These are phyloP conservation scores for Taxidea taxus DNA, from an alignment of 2,113 vertebrate species.

Conservation along the genomic window DNA sequence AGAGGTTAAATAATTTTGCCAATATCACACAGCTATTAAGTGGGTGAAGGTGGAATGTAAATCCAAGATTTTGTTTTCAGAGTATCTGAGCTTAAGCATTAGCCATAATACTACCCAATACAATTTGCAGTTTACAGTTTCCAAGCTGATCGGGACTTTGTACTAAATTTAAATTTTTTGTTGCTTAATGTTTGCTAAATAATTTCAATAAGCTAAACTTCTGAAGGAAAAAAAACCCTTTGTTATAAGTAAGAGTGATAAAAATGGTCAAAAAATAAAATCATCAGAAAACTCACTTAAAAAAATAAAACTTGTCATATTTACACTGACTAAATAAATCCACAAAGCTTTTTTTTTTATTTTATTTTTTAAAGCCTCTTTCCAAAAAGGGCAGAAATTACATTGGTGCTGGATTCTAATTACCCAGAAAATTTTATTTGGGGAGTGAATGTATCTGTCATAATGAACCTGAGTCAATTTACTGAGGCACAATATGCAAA, in stretches of 20 bases:
- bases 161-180: constrained; percentile 9
- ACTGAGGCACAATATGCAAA: not conserved
- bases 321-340: not conserved
- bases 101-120: not conserved
- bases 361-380: not conserved
- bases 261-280: constrained; percentile 19
- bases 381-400: not conserved
- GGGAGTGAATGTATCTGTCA: not conserved
- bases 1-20: not conserved
- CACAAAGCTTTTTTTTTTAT: not conserved
- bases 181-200: not conserved
- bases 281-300: not conserved
- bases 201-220: not conserved
- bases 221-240: not conserved
- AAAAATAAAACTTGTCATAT: not conserved
- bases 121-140: not conserved
- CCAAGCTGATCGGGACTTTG: not conserved
- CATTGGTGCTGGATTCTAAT: not conserved
- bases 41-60: not conserved
- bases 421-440: not conserved
- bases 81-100: not conserved
- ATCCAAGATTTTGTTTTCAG: not conserved
- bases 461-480: not conserved
- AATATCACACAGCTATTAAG: not conserved
- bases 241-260: not conserved